phyloP scores from a whole-genome alignment of 2,113 vertebrate genomes.

The Plecotus auritus region DNA sequence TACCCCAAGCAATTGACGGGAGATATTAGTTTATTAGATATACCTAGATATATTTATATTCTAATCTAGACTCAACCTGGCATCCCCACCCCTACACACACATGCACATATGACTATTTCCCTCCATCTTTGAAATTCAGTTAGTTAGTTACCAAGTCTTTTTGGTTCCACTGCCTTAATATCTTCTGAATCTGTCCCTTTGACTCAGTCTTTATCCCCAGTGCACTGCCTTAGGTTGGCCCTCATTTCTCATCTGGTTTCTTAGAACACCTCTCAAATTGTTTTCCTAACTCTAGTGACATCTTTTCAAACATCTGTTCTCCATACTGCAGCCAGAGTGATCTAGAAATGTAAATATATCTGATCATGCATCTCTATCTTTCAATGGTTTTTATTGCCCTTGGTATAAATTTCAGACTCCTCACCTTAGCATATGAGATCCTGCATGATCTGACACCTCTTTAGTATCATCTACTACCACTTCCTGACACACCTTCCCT shows the following conservation, averaged over 20 bases:
- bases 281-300: neutral
- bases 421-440: neutral
- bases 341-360: neutral
- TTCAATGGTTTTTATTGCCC: neutral
- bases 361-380: neutral
- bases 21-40: neutral
- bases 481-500: neutral
- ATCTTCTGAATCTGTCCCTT: neutral
- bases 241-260: neutral
- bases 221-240: neutral
- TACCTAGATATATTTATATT: neutral
- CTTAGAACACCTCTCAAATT: neutral
- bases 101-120: neutral
- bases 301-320: neutral
- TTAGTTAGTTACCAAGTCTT: neutral
- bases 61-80: neutral
- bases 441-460: neutral
- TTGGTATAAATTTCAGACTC: neutral
- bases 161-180: slow-evolving; percentile 1
- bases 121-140: neutral
- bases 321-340: neutral
- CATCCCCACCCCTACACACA: neutral
- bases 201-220: neutral
- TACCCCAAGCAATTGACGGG: neutral
- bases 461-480: neutral